Conservation (phyloP, 2,888 invertebrate genomes). For the Sminthurides aquaticus region DNA sequence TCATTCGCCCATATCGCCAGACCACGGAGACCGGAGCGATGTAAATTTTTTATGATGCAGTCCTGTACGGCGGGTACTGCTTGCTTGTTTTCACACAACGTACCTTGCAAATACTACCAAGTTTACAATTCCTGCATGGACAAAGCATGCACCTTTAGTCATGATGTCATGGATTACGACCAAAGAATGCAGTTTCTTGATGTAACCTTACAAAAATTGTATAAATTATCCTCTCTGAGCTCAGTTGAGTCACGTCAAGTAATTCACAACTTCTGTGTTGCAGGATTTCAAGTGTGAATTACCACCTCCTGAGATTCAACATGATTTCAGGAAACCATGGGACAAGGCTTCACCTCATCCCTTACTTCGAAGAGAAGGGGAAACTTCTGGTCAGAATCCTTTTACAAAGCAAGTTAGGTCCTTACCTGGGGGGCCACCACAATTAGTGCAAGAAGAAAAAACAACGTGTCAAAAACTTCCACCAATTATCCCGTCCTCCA, state of each 20-base stretch:
- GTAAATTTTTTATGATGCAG: conserved; percentile 9
- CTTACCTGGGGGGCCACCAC: background rate
- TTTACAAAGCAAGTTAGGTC: background rate
- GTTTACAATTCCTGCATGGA: conserved; percentile 2
- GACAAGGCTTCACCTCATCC: background rate
- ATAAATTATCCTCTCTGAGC: background rate
- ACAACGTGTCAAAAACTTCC: background rate
- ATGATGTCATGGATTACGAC: background rate
- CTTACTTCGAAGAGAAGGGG: background rate
- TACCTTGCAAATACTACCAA: conserved; percentile 12
- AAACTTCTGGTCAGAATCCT: background rate
- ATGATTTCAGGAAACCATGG: background rate
- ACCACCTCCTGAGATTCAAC: background rate
- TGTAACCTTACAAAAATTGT: background rate
- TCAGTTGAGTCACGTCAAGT: background rate
- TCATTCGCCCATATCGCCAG: background rate
- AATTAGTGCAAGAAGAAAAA: background rate
- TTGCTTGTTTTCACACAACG: conserved; percentile 5
- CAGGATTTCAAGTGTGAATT: conserved; percentile 4
- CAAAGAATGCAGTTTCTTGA: background rate
- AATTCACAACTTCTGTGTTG: background rate
- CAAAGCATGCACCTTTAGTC: background rate
- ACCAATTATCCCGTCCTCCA: no score
- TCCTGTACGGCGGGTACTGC: background rate
- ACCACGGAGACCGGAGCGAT: background rate